phyloP scores from a whole-genome alignment of 2,797 vertebrate species.

The Morelia viridis region DNA sequence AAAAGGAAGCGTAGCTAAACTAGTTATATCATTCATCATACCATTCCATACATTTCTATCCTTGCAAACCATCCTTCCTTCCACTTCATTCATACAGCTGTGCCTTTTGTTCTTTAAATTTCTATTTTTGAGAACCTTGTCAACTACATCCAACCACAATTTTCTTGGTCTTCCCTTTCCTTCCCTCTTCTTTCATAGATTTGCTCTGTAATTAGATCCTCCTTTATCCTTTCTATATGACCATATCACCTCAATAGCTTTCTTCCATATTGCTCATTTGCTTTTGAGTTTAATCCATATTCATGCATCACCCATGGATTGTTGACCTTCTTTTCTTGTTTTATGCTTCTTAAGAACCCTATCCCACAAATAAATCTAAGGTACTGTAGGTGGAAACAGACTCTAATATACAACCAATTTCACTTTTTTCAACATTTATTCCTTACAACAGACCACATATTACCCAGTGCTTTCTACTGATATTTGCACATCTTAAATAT shows the following conservation, averaged over 20 bases:
- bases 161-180: neutral
- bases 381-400: neutral
- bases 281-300: neutral
- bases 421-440: neutral
- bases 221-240: neutral
- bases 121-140: neutral
- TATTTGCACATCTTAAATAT: neutral
- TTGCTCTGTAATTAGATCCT: neutral
- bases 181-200: neutral
- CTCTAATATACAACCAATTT: neutral
- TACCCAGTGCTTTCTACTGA: neutral
- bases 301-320: too few species aligned
- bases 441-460: neutral
- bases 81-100: neutral
- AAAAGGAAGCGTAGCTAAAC: neutral
- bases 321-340: too few species aligned
- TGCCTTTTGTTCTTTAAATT: neutral
- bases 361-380: neutral
- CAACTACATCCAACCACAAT: too few species aligned
- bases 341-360: neutral
- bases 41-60: neutral
- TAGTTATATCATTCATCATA: neutral
- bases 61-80: neutral
- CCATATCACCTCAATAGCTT: neutral
- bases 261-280: neutral